These are phyloP conservation scores for Aythya baeri DNA, from an alignment of 2,113 vertebrate species.

Conservation along the genomic window DNA sequence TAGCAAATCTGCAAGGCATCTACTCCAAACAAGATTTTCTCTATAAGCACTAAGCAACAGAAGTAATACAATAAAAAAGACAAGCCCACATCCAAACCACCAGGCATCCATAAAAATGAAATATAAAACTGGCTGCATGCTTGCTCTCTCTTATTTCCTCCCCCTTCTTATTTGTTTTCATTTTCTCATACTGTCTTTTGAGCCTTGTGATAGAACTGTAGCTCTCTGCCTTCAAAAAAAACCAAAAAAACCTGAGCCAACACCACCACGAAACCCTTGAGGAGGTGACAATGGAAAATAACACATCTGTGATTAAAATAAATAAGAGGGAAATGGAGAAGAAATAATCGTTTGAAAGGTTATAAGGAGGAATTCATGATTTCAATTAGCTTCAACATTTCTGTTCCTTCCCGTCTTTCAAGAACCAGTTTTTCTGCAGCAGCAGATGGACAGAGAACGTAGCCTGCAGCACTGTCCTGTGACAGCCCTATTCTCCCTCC, in stretches of 20 bases:
- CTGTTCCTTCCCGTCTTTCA: slow-evolving; percentile 44
- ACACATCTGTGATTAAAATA: slow-evolving; percentile 22
- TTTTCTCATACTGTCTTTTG: slow-evolving; percentile 51
- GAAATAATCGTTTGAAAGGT: slow-evolving; percentile 42
- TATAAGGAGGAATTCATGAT: slow-evolving; percentile 42
- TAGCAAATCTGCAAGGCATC: slow-evolving; percentile 33
- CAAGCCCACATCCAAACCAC: slow-evolving; percentile 45
- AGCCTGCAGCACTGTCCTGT: slow-evolving; percentile 82
- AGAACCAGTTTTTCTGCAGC: slow-evolving; percentile 65
- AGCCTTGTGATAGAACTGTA: slow-evolving; percentile 36
- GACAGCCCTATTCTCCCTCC: slow-evolving; percentile 83
- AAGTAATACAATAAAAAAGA: slow-evolving; percentile 49
- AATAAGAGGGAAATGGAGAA: slow-evolving; percentile 43
- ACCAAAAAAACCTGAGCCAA: not conserved
- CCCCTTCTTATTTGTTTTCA: slow-evolving; percentile 53
- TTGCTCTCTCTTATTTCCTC: not conserved
- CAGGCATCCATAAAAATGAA: slow-evolving; percentile 59
- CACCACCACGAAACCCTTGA: not conserved
- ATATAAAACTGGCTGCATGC: slow-evolving; percentile 16
- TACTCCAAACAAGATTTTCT: slow-evolving; percentile 39
- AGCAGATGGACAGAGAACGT: slow-evolving; percentile 84
- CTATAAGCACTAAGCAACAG: slow-evolving; percentile 25
- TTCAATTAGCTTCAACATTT: slow-evolving; percentile 60
- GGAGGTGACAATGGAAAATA: slow-evolving; percentile 55
- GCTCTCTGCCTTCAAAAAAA: slow-evolving; percentile 21